These are phyloP conservation scores for Austrofundulus limnaeus DNA, from an alignment of 2,113 vertebrate species.

Conservation along the genomic window DNA sequence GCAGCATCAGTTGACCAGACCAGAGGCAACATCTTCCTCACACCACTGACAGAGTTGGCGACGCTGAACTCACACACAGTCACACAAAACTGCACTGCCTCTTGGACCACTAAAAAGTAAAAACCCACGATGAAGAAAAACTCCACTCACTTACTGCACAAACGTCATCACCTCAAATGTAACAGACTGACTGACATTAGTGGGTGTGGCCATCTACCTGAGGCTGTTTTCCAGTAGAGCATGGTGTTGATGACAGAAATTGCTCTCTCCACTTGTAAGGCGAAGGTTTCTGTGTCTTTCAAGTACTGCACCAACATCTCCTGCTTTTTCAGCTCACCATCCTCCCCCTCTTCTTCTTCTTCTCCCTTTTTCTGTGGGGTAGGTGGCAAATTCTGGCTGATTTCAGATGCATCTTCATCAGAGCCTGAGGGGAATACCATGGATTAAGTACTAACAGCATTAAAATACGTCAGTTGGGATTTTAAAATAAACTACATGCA, in stretches of 20 bases:
- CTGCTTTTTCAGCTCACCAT: constrained; percentile 86
- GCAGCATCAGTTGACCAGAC: constrained; percentile 92
- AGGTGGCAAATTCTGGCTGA: constrained; percentile 53
- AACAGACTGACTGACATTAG: not conserved
- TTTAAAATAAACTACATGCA: not conserved
- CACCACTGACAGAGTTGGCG: constrained; percentile 86
- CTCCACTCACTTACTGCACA: too few relatives aligned
- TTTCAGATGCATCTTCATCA: constrained; percentile 60
- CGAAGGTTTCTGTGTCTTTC: constrained; percentile 88
- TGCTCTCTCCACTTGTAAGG: constrained; percentile 88
- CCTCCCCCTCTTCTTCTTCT: constrained; percentile 56
- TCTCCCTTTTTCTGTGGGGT: constrained; percentile 47
- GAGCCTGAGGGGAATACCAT: constrained; percentile 59
- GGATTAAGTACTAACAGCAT: not conserved
- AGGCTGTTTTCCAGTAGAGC: constrained; percentile 90
- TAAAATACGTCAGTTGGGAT: not conserved
- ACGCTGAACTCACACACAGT: constrained; percentile 89
- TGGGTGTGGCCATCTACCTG: constrained; percentile 74
- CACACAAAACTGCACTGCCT: constrained; percentile 95
- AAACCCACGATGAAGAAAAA: not conserved
- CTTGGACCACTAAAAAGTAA: constrained; percentile 87
- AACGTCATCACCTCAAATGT: not conserved
- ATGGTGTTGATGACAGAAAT: constrained; percentile 86
- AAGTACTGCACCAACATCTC: constrained; percentile 95
- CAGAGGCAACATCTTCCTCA: constrained; percentile 92